phyloP scores from a whole-genome alignment of 1,140 invertebrate species.

The Bilobella aurantiaca region DNA sequence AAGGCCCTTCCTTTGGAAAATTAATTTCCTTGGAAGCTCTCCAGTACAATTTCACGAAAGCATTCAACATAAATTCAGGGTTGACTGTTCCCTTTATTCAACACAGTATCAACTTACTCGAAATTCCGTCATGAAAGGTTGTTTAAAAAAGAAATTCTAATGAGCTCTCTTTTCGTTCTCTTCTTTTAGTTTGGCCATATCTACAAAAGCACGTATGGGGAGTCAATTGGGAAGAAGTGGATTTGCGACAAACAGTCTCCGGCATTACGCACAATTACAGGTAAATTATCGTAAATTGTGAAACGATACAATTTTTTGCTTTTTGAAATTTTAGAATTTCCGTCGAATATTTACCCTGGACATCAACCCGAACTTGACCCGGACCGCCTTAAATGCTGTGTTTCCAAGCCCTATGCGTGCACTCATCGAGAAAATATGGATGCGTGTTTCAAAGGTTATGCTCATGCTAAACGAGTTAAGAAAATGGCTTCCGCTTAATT shows the following conservation, averaged over 20 bases:
- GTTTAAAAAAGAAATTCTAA: no score
- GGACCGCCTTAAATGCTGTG: conserved; percentile 4
- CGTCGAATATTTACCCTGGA: conserved; percentile 11
- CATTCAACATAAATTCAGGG: no score
- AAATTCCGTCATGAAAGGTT: no score
- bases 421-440: neutral
- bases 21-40: no score
- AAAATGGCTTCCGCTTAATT: no score
- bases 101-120: neutral
- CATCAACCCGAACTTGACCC: conserved; percentile 23
- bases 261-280: conserved; percentile 13
- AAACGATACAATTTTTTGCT: no score
- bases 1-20: no score
- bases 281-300: conserved; percentile 3
- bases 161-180: no score
- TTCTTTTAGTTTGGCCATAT: conserved; percentile 14
- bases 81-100: no score
- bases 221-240: conserved; percentile 9
- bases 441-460: neutral
- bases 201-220: conserved; percentile 16
- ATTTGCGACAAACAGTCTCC: conserved; percentile 15
- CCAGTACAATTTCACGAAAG: no score
- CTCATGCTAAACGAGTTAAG: neutral
- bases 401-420: conserved; percentile 3
- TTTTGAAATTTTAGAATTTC: conserved; percentile 19